Evolutionary conservation across 2,888 invertebrate genomes (phyloP).

Genomic region (Itoplectis maculator): DNA sequence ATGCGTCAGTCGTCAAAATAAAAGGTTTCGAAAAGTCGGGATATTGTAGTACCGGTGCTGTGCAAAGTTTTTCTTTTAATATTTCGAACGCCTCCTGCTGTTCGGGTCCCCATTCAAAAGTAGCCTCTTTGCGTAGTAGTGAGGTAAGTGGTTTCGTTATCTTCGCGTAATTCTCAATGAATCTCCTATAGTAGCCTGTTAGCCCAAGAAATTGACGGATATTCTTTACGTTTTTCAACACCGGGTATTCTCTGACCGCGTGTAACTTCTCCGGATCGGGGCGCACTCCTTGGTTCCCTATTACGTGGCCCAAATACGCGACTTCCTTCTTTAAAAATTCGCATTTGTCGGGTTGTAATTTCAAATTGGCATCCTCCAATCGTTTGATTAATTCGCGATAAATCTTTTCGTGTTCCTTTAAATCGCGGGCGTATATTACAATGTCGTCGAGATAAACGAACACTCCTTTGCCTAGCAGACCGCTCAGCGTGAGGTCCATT

Average conservation of each 20-base stretch:
- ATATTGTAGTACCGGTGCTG: slow-evolving; percentile 18
- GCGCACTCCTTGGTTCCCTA: slow-evolving; percentile 41
- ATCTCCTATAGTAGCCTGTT: too few relatives aligned
- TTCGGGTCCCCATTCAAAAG: neutral
- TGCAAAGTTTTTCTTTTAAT: slow-evolving; percentile 51
- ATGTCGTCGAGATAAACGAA: slow-evolving; percentile 69
- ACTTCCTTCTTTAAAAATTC: slow-evolving; percentile 24
- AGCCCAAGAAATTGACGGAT: too few relatives aligned
- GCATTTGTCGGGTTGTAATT: too few relatives aligned
- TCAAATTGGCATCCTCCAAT: neutral
- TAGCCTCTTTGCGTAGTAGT: too few relatives aligned
- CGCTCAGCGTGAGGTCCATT: too few relatives aligned
- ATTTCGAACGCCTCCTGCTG: slow-evolving; percentile 48
- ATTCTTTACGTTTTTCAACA: too few relatives aligned
- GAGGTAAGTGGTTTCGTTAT: too few relatives aligned
- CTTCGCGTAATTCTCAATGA: too few relatives aligned
- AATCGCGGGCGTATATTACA: slow-evolving; percentile 56
- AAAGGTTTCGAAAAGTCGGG: slow-evolving; percentile 43
- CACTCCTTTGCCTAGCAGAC: slow-evolving; percentile 55
- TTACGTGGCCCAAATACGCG: slow-evolving; percentile 54
- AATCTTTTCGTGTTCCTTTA: slow-evolving; percentile 32
- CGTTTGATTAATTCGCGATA: too few relatives aligned
- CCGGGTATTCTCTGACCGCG: slow-evolving; percentile 28
- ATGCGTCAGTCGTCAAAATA: slow-evolving; percentile 55
- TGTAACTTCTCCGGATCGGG: slow-evolving; percentile 47